Evolutionary conservation across 1,140 invertebrate species (phyloP).

Genomic region (Pachypeltis micranthus): DNA sequence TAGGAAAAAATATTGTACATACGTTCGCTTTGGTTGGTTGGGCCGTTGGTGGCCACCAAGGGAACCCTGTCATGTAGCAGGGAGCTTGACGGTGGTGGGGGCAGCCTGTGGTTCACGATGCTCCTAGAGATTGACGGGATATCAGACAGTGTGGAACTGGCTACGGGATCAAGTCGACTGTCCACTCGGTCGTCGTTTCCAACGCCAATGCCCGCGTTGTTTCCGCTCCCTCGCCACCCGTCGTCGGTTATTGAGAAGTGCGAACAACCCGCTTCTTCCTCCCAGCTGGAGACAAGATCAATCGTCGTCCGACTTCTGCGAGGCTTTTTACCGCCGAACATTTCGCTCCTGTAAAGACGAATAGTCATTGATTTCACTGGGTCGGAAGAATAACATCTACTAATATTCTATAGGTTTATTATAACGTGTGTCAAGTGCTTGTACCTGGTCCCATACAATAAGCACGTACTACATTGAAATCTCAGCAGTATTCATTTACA

Average conservation of each 20-base stretch:
- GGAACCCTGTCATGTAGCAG: background rate
- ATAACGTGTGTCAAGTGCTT: too few species aligned
- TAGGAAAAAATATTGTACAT: background rate
- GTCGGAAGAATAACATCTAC: background rate
- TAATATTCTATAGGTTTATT: too few species aligned
- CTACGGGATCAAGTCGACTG: too few species aligned
- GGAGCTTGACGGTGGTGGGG: background rate
- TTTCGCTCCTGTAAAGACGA: conserved; percentile 2
- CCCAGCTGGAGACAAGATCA: background rate
- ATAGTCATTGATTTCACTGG: background rate
- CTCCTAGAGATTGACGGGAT: too few species aligned
- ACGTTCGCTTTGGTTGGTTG: conserved; percentile 16
- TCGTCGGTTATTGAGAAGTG: conserved; percentile 6
- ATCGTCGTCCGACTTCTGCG: background rate
- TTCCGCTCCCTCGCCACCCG: background rate
- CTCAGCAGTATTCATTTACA: background rate
- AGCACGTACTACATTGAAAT: background rate
- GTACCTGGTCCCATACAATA: too few species aligned
- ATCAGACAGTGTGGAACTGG: background rate
- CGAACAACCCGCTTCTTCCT: background rate
- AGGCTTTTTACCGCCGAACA: background rate
- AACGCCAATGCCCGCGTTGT: background rate
- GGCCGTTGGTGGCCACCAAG: conserved; percentile 7
- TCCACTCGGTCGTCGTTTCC: too few species aligned
- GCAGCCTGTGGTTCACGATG: background rate